phyloP scores from a whole-genome alignment of 2,888 invertebrate species.

The Deilephila elpenor region DNA sequence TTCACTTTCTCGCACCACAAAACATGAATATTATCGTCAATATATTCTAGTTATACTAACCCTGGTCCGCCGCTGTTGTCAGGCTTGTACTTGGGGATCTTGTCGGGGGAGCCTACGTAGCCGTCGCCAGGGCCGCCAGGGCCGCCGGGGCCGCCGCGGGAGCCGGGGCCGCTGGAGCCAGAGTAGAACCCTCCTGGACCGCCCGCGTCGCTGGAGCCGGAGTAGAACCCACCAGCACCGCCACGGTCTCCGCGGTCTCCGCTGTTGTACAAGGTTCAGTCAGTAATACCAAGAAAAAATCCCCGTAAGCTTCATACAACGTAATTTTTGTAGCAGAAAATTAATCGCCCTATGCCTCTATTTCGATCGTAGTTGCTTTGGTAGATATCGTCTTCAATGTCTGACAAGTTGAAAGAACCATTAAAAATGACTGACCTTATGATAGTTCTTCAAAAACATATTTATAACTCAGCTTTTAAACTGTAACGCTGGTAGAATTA shows the following conservation, averaged over 20 bases:
- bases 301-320: no score
- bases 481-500: no score
- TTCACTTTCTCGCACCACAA: no score
- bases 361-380: no score
- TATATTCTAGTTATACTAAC: conserved; percentile 42
- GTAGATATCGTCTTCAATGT: no score
- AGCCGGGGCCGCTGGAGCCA: conserved; percentile 39
- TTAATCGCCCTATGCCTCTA: no score
- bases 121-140: conserved; percentile 47
- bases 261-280: conserved; percentile 43
- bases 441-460: no score
- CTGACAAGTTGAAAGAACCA: no score
- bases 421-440: no score
- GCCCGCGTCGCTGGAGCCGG: conserved; percentile 42
- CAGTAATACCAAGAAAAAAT: neutral
- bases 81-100: conserved; percentile 56
- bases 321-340: no score
- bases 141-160: conserved; percentile 17
- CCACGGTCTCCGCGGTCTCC: conserved; percentile 66
- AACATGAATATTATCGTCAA: no score
- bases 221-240: conserved; percentile 53
- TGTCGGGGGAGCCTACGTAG: conserved; percentile 47
- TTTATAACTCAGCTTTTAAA: no score
- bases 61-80: conserved; percentile 48
- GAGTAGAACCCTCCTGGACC: neutral